A percentile compares a stretch with the other conserved stretches of the same genome.
Conservation (phyloP, 2,113 vertebrate species). For the Istiophorus platypterus region DNA sequence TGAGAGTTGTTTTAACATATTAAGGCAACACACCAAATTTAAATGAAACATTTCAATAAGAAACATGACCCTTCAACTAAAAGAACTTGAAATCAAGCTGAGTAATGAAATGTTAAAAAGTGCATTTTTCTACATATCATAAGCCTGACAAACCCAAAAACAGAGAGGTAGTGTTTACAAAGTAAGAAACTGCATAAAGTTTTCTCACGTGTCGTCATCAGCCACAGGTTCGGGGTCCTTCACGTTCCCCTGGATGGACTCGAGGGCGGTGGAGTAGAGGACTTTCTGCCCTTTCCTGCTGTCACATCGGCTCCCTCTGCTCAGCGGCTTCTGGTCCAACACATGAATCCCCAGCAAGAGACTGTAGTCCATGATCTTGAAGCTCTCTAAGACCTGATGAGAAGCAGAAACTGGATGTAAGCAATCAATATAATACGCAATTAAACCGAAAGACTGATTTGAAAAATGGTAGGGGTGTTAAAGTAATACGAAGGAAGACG, state of each 20-base stretch:
- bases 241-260: slow-evolving; percentile 94
- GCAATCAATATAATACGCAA: neutral
- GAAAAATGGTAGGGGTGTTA: neutral
- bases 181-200: neutral
- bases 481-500: neutral
- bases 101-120: neutral
- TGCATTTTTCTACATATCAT: neutral
- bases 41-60: no score
- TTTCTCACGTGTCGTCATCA: slow-evolving; percentile 90
- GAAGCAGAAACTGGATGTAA: neutral
- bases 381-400: slow-evolving; percentile 94
- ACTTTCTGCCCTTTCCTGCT: slow-evolving; percentile 92
- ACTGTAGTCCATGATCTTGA: slow-evolving; percentile 99
- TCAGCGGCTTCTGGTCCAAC: slow-evolving; percentile 85
- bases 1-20: neutral
- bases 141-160: neutral
- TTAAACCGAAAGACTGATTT: neutral
- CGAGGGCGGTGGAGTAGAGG: slow-evolving; percentile 96
- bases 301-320: slow-evolving; percentile 85
- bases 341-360: slow-evolving; percentile 94
- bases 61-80: no score
- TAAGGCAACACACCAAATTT: neutral
- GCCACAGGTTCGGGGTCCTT: slow-evolving; percentile 86
- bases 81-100: neutral
- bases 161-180: neutral